phyloP scores from a whole-genome alignment of 2,888 invertebrate genomes.

The Yponomeuta malinellus region DNA sequence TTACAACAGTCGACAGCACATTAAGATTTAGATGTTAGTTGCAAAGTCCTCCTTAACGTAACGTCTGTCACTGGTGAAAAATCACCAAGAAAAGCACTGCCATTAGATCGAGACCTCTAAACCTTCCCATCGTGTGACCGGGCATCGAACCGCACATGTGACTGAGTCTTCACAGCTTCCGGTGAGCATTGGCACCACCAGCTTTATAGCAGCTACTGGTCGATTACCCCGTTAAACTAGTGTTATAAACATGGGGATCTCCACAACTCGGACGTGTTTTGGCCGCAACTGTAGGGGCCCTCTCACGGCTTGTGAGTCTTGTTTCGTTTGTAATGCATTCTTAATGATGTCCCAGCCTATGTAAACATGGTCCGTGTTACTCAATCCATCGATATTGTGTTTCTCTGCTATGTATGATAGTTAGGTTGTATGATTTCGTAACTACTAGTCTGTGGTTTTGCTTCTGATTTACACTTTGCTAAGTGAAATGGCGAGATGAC shows the following conservation, averaged over 20 bases:
- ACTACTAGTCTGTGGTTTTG: too few species aligned
- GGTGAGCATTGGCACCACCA: background rate
- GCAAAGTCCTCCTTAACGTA: slow-evolving; percentile 1
- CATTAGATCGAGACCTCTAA: background rate
- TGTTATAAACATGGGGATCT: background rate
- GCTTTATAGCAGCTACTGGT: background rate
- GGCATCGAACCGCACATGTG: slow-evolving; percentile 1
- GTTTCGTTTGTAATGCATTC: background rate
- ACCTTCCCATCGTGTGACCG: background rate
- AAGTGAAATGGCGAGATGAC: too few species aligned
- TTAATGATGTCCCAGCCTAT: background rate
- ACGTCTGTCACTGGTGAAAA: background rate
- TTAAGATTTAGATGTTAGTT: background rate
- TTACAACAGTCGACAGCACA: background rate
- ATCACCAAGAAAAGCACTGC: background rate
- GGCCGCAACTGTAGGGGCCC: background rate
- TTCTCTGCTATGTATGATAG: background rate
- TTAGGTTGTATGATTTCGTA: background rate
- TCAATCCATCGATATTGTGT: background rate
- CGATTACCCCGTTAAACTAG: background rate
- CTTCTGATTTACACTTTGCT: too few species aligned
- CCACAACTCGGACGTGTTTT: background rate
- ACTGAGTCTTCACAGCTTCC: background rate
- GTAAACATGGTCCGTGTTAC: background rate
- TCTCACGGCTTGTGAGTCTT: background rate